phyloP scores from a whole-genome alignment of 1,140 invertebrate species.

The Monochamus saltuarius region DNA sequence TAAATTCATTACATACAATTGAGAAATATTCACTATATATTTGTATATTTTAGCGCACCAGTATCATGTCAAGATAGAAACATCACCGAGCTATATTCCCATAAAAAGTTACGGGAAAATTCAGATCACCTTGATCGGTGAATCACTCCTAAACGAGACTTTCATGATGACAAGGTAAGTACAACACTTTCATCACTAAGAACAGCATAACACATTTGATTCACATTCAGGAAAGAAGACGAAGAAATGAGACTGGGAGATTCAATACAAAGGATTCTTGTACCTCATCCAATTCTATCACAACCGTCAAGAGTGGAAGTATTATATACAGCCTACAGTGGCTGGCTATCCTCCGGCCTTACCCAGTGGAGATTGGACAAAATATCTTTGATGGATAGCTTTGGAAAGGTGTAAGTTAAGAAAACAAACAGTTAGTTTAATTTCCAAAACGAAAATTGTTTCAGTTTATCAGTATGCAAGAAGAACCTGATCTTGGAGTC shows the following conservation, averaged over 20 bases:
- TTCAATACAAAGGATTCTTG: conserved; percentile 75
- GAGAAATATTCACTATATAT: neutral
- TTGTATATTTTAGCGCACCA: conserved; percentile 68
- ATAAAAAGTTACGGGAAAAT: conserved; percentile 78
- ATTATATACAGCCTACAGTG: conserved; percentile 85
- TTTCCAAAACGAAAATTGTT: conserved; percentile 27
- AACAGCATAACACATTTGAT: neutral
- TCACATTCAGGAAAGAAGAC: conserved; percentile 67
- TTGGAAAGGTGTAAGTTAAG: conserved; percentile 68
- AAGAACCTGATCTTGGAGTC: conserved; percentile 73
- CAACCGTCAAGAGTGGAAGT: conserved; percentile 71
- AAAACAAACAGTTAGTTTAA: neutral
- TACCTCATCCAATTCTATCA: conserved; percentile 81
- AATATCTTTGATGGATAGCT: conserved; percentile 80
- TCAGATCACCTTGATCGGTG: conserved; percentile 79
- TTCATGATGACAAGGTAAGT: conserved; percentile 82
- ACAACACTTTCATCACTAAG: conserved; percentile 9
- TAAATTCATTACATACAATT: conserved; percentile 47
- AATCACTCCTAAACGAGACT: conserved; percentile 81
- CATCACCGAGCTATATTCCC: conserved; percentile 64
- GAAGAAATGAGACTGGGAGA: conserved; percentile 72
- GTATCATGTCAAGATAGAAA: conserved; percentile 79
- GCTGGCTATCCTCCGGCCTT: conserved; percentile 87
- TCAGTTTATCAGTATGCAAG: conserved; percentile 75
- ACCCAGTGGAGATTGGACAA: conserved; percentile 79